Conservation (phyloP, 92 coral and sea anemone species). For the Epizoanthus rinbou region DNA sequence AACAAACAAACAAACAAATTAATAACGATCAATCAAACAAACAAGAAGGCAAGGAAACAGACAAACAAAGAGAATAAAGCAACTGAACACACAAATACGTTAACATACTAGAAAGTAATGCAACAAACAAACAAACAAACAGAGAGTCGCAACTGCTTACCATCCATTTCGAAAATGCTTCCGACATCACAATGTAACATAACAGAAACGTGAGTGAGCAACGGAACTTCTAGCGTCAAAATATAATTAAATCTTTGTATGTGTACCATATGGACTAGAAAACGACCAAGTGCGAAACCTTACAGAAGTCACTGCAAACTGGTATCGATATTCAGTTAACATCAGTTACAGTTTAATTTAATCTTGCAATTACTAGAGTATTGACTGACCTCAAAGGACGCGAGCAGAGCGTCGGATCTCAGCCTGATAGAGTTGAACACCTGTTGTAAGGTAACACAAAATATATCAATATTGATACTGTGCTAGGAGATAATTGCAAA, state of each 20-base stretch:
- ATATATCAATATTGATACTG: not conserved
- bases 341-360: too few species aligned
- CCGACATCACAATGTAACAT: conserved; percentile 35
- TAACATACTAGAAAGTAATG: not conserved
- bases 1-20: not conserved
- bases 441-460: conserved; percentile 31
- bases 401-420: conserved; percentile 83
- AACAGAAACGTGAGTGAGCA: not conserved
- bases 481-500: not conserved
- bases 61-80: not conserved
- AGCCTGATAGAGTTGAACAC: conserved; percentile 77
- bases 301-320: too few species aligned
- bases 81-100: not conserved
- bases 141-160: conserved; percentile 1
- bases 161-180: conserved; percentile 41
- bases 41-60: too few species aligned
- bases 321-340: too few species aligned
- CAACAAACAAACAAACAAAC: not conserved
- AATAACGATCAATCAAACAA: not conserved
- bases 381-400: conserved; percentile 70
- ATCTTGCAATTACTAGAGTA: too few species aligned
- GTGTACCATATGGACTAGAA: too few species aligned
- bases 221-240: too few species aligned
- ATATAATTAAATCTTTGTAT: too few species aligned
- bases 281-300: too few species aligned